A percentile compares a stretch with the other conserved stretches of the same genome.
These are phyloP conservation scores for Parnassius smintheus DNA, from an alignment of 2,888 invertebrate genomes.

Conservation along the genomic window DNA sequence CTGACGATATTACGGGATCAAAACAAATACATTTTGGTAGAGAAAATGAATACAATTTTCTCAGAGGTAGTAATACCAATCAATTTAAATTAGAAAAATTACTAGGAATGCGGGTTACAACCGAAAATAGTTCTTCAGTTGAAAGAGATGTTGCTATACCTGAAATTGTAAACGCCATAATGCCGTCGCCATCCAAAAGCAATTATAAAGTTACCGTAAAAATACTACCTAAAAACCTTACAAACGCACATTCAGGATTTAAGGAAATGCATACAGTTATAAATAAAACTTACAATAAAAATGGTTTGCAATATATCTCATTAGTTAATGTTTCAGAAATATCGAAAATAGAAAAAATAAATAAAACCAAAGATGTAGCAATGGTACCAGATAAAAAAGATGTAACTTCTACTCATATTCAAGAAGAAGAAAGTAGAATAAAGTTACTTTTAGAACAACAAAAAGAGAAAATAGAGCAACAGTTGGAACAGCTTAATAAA, in stretches of 20 bases:
- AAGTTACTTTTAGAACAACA: conserved; percentile 49
- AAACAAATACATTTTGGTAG: conserved; percentile 40
- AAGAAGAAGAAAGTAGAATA: conserved; percentile 46
- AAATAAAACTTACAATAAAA: conserved; percentile 63
- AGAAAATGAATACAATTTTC: conserved; percentile 13
- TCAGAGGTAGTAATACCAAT: conserved; percentile 15
- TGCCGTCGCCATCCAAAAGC: conserved; percentile 35
- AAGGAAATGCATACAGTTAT: conserved; percentile 69
- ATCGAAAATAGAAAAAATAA: conserved; percentile 56
- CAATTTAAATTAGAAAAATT: conserved; percentile 22
- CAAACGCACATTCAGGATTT: conserved; percentile 48
- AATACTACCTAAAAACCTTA: conserved; percentile 58
- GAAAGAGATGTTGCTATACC: conserved; percentile 29
- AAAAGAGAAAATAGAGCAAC: conserved; percentile 52
- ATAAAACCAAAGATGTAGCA: conserved; percentile 32
- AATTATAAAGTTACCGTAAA: conserved; percentile 64
- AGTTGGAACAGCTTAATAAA: conserved; percentile 47
- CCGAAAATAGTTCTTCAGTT: conserved; percentile 26
- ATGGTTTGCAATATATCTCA: conserved; percentile 59
- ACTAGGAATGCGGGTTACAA: conserved; percentile 20
- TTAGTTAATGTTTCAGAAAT: conserved; percentile 66
- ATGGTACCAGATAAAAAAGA: conserved; percentile 5
- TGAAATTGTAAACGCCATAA: conserved; percentile 44
- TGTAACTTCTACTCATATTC: conserved; percentile 29
- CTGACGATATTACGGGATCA: conserved; percentile 50